These are phyloP conservation scores for Chloroclystis v-ata DNA, from an alignment of 2,888 invertebrate genomes.

Conservation along the genomic window DNA sequence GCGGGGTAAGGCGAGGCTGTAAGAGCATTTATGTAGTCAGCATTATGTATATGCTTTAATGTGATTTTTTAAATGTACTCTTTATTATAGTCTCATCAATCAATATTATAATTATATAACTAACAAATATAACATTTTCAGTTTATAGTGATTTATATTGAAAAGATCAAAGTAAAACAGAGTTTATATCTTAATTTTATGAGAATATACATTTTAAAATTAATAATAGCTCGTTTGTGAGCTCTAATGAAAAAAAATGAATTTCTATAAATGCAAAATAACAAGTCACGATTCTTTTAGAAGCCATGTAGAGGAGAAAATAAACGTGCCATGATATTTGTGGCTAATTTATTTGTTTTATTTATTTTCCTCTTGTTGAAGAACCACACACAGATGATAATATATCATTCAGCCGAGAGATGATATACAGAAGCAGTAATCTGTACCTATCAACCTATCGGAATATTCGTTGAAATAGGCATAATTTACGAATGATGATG, in stretches of 20 bases:
- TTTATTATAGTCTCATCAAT: constrained; percentile 77
- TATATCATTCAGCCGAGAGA: too few species aligned
- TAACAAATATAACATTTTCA: constrained; percentile 75
- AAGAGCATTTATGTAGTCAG: constrained; percentile 76
- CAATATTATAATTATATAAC: constrained; percentile 73
- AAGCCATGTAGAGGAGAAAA: constrained; percentile 80
- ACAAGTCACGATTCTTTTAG: constrained; percentile 79
- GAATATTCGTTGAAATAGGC: too few species aligned
- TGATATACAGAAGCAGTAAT: too few species aligned
- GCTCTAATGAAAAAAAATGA: constrained; percentile 67
- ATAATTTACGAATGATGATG: too few species aligned
- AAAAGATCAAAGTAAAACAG: constrained; percentile 72
- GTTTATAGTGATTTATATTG: constrained; percentile 60
- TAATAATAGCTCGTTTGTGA: constrained; percentile 70
- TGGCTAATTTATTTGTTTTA: constrained; percentile 63
- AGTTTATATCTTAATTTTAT: constrained; percentile 77
- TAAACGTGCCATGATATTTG: constrained; percentile 80
- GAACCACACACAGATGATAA: too few species aligned
- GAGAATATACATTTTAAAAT: constrained; percentile 74
- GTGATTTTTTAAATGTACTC: constrained; percentile 79
- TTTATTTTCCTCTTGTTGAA: constrained; percentile 30
- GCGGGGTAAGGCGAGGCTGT: constrained; percentile 58
- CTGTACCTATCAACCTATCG: too few species aligned
- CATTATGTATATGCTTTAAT: constrained; percentile 80
- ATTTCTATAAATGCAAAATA: constrained; percentile 75